Conservation (phyloP, 2,888 invertebrate species). For the Theretra japonica region DNA sequence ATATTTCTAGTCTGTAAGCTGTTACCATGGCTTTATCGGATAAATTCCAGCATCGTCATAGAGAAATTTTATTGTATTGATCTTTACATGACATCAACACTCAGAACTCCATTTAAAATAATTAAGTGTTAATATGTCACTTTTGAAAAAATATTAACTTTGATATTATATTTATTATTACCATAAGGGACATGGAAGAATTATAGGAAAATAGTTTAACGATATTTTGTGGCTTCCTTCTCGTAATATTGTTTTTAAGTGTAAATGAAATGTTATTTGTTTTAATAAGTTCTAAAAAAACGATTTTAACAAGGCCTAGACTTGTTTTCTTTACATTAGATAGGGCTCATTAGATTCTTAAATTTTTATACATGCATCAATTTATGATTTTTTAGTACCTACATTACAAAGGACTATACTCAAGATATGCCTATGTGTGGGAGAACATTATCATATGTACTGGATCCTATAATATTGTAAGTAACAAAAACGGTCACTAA, state of each 20-base stretch:
- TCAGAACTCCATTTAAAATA: background rate
- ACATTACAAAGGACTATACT: conserved; percentile 1
- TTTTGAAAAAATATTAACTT: conserved; percentile 4
- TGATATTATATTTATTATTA: background rate
- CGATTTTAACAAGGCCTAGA: conserved; percentile 11
- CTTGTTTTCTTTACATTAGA: conserved; percentile 1
- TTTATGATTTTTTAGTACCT: background rate
- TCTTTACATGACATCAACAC: background rate
- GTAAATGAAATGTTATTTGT: conserved; percentile 24
- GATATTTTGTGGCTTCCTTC: background rate
- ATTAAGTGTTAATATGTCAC: background rate
- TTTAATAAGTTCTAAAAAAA: conserved; percentile 42
- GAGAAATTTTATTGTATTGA: background rate
- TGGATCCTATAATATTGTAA: background rate
- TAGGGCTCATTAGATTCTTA: background rate
- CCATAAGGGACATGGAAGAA: background rate
- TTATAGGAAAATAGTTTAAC: background rate
- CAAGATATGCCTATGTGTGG: background rate
- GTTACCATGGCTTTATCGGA: conserved; percentile 73
- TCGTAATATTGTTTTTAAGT: background rate
- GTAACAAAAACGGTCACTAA: conserved; percentile 20
- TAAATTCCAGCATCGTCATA: conserved; percentile 13
- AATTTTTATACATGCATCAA: background rate
- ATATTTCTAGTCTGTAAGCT: conserved; percentile 78
- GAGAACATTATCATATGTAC: background rate